Conservation (phyloP, 2,888 invertebrate genomes). For the Beris chalybata region DNA sequence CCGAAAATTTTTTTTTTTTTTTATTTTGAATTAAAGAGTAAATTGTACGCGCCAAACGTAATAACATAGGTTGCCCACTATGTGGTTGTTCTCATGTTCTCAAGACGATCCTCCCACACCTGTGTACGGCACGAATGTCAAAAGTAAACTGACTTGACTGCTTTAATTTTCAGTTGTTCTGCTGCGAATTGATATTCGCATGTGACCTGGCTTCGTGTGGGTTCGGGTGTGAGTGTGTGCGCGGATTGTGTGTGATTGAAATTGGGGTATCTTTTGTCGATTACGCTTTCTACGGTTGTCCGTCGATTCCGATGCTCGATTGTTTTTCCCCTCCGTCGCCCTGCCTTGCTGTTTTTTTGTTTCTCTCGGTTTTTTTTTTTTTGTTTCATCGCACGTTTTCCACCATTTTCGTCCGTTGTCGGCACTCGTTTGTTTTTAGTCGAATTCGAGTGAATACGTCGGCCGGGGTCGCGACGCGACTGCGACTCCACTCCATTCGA, state of each 20-base stretch:
- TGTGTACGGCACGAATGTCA: constrained; percentile 15
- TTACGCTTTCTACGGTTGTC: constrained; percentile 6
- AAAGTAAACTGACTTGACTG: constrained; percentile 16
- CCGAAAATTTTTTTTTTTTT: neutral
- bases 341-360: neutral
- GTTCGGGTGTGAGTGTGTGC: constrained; percentile 2
- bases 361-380: neutral
- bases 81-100: no score
- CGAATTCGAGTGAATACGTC: constrained; percentile 2
- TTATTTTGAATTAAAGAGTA: neutral
- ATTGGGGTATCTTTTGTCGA: constrained; percentile 19
- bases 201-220: no score
- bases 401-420: neutral
- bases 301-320: neutral
- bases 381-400: neutral
- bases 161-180: neutral
- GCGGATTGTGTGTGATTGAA: constrained; percentile 7
- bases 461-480: constrained; percentile 4
- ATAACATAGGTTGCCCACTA: no score
- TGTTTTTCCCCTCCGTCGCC: neutral
- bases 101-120: no score
- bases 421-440: neutral
- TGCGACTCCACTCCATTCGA: neutral
- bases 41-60: neutral
- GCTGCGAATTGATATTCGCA: no score